Base-by-base conservation (phyloP, 1,140 invertebrate species). In the Vanessa atalanta region DNA sequence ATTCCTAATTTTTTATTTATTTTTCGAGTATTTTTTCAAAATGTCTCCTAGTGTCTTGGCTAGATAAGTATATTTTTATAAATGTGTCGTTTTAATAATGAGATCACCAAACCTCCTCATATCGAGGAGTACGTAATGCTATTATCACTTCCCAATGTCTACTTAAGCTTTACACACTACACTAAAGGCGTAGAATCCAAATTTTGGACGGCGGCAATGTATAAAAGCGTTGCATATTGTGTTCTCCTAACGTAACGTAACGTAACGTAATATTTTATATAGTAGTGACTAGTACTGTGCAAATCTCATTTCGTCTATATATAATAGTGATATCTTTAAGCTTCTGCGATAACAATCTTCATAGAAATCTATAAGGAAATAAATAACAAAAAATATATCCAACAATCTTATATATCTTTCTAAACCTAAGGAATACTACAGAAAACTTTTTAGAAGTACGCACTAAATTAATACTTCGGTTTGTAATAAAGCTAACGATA, bases 401-500 rank as follows among this genome's bases (percentile, higher is more conserved):
- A 82, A 82, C 72, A 80, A 84, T 83, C 65, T 83, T 72, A 76
- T 71, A 74, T 75, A 79, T 73, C 63, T 77, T 78, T 81, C 72
- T 87, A 89, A 83, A 78, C 73, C 85, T 91, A 91, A 88, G 88
- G 88, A 91, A 90, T 89, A 85, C 86, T 86, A 87, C 73, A 83
- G 82, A 86, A 79, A 83, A 83, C 77, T 84, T 81, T 80, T 51
- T 74, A 84, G 78, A 82, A 75, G 81, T 83, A 89, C 82, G 84
- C 77, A 85, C 84, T 88, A 85, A 85, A 86, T 77, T 84, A 90
- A 90, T 88, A 91, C 85, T 87, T 90, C 79, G 83, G 85, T 88
- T 84, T 81, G 83, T 91, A 43, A 43, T 43, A 89, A 90, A 91
- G 88, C 88, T 91, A 91, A 90, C 86, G 90, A 92, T 92, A 92